A percentile compares a stretch with the other conserved stretches of the same genome.
These are phyloP conservation scores for Rotaria socialis DNA, from an alignment of 2,888 invertebrate species.

Conservation along the genomic window DNA sequence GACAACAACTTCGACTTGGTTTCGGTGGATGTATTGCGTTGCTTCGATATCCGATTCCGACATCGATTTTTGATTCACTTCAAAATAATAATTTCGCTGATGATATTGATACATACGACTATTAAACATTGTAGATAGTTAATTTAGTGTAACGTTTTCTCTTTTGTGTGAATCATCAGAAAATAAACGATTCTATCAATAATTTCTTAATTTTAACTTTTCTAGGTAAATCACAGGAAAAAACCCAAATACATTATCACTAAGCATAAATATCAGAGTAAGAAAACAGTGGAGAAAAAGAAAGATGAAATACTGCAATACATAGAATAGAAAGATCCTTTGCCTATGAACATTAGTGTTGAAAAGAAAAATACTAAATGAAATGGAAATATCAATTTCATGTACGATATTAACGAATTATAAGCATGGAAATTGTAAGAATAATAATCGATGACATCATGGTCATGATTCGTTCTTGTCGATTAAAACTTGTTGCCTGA, in stretches of 20 bases:
- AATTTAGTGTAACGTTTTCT: neutral
- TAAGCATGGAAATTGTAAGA: neutral
- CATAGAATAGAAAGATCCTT: no score
- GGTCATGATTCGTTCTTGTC: neutral
- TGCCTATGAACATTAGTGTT: neutral
- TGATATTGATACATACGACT: neutral
- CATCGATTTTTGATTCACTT: neutral
- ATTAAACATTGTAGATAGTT: neutral
- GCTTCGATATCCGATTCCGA: neutral
- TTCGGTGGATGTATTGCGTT: slow-evolving; percentile 92
- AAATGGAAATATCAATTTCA: neutral
- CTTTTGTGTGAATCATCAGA: neutral
- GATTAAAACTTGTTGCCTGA: neutral
- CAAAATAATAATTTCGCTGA: neutral
- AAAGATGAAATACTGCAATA: no score
- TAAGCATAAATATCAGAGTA: no score
- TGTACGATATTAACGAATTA: neutral
- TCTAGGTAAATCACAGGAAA: neutral
- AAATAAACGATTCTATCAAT: neutral
- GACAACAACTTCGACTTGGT: slow-evolving; percentile 96
- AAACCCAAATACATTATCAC: no score
- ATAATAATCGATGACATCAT: neutral
- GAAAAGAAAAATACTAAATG: neutral
- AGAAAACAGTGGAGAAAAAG: no score
- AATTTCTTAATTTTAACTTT: neutral